Evolutionary conservation across 2,888 invertebrate genomes (phyloP), one percentile per base, ranked within the genome.

Genomic region (Philopedon plagiatum): DNA sequence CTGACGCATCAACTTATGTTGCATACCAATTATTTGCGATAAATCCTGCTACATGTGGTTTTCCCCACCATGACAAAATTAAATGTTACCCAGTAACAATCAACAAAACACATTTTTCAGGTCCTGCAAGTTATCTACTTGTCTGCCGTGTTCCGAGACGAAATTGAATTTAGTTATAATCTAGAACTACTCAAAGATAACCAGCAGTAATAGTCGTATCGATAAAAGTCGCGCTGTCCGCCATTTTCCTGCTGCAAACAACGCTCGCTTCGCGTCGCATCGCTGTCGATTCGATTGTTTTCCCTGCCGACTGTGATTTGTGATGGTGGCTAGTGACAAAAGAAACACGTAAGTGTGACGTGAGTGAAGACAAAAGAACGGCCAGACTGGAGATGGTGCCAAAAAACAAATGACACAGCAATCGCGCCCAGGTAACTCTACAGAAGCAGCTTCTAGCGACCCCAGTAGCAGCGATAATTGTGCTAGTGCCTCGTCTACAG

Each of bases 341-440:
- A 15, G 15, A 54, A 13, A 5, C 15, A 54, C 29, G 15, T 8
- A 13, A 29, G 51, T 29, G 29, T 13, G 18, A 9, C 21, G 1
- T 11, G 23, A 29, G 49, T 5, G 26, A n/a, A n/a, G 13, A 26
- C 49, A 49, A 49, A 26, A 49, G 26, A 13, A 11, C n/a, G 4
- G 5, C 23, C 13, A 9, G 26, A 23, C 23, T 21, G 26, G 23
- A 49, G 13, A 49, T 49, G 51, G 29, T 54, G 51, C 1, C 51
- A 54, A 29, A 54, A 29, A 29, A 54, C 51, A 54, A 54, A 54
- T 54, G 51, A 54, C 51, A n/a, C 51, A 15, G 51, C 51, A 54
- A 54, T 32, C 51, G 18, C 29, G 8, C n/a, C 15, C 29, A 18
- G 18, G 18, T 9, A 15, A 54, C 9, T 54, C 51, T 15, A 15